A percentile compares a stretch with the other conserved stretches of the same genome.
These are phyloP conservation scores for Campylomormyrus tamandua DNA, from an alignment of 2,113 vertebrate species.

Conservation along the genomic window DNA sequence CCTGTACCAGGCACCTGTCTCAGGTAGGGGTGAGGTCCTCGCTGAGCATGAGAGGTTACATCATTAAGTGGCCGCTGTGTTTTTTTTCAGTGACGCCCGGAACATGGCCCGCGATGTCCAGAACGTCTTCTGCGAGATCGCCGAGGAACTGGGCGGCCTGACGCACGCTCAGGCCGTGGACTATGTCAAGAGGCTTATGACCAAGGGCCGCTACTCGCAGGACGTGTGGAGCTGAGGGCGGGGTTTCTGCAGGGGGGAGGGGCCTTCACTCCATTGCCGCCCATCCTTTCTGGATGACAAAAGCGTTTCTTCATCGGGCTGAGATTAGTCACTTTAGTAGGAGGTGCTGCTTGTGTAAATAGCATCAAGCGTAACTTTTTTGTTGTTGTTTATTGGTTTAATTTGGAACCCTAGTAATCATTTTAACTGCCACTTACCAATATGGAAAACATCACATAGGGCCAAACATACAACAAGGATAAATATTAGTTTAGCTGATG, in stretches of 20 bases:
- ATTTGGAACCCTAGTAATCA: not conserved
- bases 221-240: slow-evolving; percentile 75
- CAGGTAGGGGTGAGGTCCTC: not conserved
- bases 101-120: slow-evolving; percentile 79
- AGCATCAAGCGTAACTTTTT: not conserved
- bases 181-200: slow-evolving; percentile 81
- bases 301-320: not conserved
- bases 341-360: not conserved
- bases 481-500: not conserved
- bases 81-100: slow-evolving; percentile 62
- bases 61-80: not conserved
- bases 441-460: not conserved
- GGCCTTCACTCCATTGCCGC: not conserved
- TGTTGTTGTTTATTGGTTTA: not conserved
- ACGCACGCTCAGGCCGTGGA: slow-evolving; percentile 66
- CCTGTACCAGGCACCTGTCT: not conserved
- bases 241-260: not conserved
- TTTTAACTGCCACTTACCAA: not conserved
- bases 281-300: not conserved
- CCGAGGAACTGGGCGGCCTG: slow-evolving; percentile 61
- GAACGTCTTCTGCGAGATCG: slow-evolving; percentile 68
- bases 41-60: not conserved
- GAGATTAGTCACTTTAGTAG: not conserved
- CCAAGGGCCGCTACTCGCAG: slow-evolving; percentile 76
- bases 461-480: not conserved